Conservation (phyloP, 2,113 vertebrate species). For the Athene cunicularia region DNA sequence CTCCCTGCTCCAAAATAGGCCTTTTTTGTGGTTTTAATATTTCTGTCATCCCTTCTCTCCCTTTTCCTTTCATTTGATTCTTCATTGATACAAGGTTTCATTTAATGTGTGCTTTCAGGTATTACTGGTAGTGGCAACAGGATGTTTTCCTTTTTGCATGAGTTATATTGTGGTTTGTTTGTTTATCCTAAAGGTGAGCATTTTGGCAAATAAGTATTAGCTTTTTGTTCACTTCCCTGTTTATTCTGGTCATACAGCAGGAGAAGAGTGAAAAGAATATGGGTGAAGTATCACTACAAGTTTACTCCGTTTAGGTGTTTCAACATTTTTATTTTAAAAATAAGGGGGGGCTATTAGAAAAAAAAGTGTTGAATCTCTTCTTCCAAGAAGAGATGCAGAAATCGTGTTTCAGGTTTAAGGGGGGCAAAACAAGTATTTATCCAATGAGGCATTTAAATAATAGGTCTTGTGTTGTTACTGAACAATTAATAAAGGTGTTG, state of each 20-base stretch:
- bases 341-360: background rate
- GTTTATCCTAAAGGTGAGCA: background rate
- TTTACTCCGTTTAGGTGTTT: slow-evolving; percentile 22
- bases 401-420: background rate
- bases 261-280: background rate
- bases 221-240: slow-evolving; percentile 24
- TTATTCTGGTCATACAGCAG: background rate
- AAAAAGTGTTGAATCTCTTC: background rate
- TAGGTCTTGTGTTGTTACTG: background rate
- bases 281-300: background rate
- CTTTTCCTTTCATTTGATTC: background rate
- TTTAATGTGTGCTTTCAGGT: background rate
- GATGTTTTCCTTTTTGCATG: slow-evolving; percentile 11
- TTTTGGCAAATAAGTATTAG: background rate
- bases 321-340: background rate
- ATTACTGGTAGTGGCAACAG: background rate
- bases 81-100: background rate
- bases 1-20: background rate
- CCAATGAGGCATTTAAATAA: background rate
- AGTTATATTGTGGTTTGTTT: background rate
- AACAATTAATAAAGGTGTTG: slow-evolving; percentile 26
- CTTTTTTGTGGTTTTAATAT: background rate
- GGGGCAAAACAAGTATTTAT: slow-evolving; percentile 11
- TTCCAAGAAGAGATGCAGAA: slow-evolving; percentile 8
- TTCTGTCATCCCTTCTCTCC: background rate